Percentiles rank a stretch among this genome's conserved stretches.
phyloP scores from a whole-genome alignment of 1,140 invertebrate genomes.

The Drosophila truncata region DNA sequence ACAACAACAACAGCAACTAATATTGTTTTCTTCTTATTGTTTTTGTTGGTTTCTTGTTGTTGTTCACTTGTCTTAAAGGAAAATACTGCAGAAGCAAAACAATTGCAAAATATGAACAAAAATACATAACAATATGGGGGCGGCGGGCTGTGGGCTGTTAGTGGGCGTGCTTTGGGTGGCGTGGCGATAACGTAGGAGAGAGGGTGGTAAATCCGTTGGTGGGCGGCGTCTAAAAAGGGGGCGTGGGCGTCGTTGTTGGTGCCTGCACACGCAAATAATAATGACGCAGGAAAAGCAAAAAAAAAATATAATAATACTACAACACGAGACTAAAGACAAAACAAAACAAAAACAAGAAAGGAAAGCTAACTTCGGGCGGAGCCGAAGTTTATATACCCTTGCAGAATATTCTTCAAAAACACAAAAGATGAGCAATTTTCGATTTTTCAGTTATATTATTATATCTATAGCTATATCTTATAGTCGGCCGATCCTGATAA shows the following conservation, averaged over 20 bases:
- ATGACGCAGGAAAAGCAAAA: slow-evolving; percentile 56
- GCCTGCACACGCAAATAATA: slow-evolving; percentile 68
- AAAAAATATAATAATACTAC: slow-evolving; percentile 29
- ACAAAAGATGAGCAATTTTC: no score
- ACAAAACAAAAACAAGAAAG: slow-evolving; percentile 1
- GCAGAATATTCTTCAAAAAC: no score
- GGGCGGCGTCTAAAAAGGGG: slow-evolving; percentile 31
- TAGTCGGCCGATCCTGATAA: no score
- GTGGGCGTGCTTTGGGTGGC: not conserved
- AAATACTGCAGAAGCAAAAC: slow-evolving; percentile 77
- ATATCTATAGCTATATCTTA: no score
- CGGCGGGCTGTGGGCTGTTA: not conserved
- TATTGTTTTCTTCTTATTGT: slow-evolving; percentile 31
- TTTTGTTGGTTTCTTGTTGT: slow-evolving; percentile 44
- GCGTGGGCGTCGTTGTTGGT: slow-evolving; percentile 50
- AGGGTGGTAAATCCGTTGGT: slow-evolving; percentile 14
- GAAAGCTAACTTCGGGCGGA: no score
- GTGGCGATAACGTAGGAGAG: not conserved
- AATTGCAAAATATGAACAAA: slow-evolving; percentile 81
- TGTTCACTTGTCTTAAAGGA: slow-evolving; percentile 70
- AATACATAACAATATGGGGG: slow-evolving; percentile 41
- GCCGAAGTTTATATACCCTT: no score
- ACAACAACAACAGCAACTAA: slow-evolving; percentile 23
- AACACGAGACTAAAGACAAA: slow-evolving; percentile 50
- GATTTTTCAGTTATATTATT: no score